These are phyloP conservation scores for Mormyrops boulengeri DNA, from an alignment of 2,797 vertebrate species.

Conservation along the genomic window DNA sequence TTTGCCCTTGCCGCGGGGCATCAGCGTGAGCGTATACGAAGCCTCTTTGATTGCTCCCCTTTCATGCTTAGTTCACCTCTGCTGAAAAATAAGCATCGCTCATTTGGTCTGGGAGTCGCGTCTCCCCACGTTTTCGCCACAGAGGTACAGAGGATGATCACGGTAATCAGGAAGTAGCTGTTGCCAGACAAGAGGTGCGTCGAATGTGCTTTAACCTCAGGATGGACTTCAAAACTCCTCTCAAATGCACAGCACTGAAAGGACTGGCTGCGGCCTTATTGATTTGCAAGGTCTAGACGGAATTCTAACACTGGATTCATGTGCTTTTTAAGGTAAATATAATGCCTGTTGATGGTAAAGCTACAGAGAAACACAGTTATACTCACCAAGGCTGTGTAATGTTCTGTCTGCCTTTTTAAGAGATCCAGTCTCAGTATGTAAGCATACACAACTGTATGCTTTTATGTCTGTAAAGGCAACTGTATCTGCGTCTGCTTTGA, in stretches of 20 bases:
- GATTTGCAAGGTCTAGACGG: not conserved
- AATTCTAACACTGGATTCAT: not conserved
- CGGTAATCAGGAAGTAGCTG: not conserved
- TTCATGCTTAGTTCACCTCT: not conserved
- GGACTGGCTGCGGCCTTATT: not conserved
- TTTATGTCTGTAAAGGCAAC: not conserved
- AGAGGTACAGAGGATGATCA: not conserved
- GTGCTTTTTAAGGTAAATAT: not conserved
- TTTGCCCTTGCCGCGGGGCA: slow-evolving; percentile 3
- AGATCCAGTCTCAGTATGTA: not conserved
- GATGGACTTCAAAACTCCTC: not conserved
- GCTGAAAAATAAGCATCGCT: not conserved
- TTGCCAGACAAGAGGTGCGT: not conserved
- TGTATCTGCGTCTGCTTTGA: not conserved
- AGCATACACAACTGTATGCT: not conserved
- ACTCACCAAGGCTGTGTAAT: not conserved
- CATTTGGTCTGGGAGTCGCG: not conserved
- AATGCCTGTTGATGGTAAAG: not conserved
- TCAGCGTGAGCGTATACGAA: not conserved
- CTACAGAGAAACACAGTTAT: not conserved
- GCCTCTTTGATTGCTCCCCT: slow-evolving; percentile 3
- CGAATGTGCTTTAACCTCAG: not conserved
- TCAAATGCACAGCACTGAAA: not conserved
- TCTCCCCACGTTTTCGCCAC: not conserved
- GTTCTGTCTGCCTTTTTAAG: not conserved